Percentiles rank a stretch among this genome's conserved stretches.
These are phyloP conservation scores for Habropoda laboriosa DNA, from an alignment of 1,140 invertebrate species.

Conservation along the genomic window DNA sequence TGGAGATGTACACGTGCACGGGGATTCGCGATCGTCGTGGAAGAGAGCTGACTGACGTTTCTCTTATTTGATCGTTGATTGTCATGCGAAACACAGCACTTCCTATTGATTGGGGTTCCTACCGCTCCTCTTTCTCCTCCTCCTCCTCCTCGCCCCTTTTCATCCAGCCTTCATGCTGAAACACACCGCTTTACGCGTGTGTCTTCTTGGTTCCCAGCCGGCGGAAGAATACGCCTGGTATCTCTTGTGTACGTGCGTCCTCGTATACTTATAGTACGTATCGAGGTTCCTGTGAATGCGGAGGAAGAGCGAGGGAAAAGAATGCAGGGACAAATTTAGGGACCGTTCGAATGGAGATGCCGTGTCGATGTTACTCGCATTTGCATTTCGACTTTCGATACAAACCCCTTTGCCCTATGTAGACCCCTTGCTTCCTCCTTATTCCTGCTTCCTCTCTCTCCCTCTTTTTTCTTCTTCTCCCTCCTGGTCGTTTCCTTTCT, in stretches of 20 bases:
- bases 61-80: conserved; percentile 73
- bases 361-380: conserved; percentile 71
- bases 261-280: too few relatives aligned
- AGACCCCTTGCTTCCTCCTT: background rate
- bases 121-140: conserved; percentile 11
- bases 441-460: background rate
- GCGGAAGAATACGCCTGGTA: conserved; percentile 36
- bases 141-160: too few relatives aligned
- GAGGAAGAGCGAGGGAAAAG: conserved; percentile 44
- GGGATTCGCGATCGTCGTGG: background rate
- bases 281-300: conserved; percentile 26
- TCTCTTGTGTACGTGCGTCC: conserved; percentile 19
- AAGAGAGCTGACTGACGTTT: conserved; percentile 59
- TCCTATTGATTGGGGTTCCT: conserved; percentile 72
- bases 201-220: conserved; percentile 51
- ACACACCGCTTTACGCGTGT: conserved; percentile 49
- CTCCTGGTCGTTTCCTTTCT: background rate
- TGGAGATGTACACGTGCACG: background rate
- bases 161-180: too few relatives aligned
- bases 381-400: conserved; percentile 72
- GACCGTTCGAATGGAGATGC: conserved; percentile 72
- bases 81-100: conserved; percentile 76
- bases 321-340: conserved; percentile 71
- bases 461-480: conserved; percentile 8
- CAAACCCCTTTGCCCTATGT: conserved; percentile 67